These are phyloP conservation scores for Formica aserva DNA, from an alignment of 2,888 invertebrate genomes.

Conservation along the genomic window DNA sequence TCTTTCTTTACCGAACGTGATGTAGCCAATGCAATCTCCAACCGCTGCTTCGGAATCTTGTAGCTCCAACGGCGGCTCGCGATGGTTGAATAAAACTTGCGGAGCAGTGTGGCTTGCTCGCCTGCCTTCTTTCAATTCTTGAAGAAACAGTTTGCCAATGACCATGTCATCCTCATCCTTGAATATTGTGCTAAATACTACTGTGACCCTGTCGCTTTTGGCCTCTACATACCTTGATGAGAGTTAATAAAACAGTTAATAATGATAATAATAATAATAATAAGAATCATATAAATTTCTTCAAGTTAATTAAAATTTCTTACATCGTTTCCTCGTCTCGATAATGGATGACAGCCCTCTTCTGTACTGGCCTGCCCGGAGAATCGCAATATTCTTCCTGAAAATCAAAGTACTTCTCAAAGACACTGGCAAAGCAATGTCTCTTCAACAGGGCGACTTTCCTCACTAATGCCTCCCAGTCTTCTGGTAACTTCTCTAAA, in stretches of 20 bases:
- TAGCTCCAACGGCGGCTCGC: conserved; percentile 98
- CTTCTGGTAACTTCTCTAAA: conserved; percentile 95
- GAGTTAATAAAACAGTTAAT: conserved; percentile 43
- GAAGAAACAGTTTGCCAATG: conserved; percentile 99
- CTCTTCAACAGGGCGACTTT: conserved; percentile 97
- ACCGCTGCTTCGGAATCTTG: conserved; percentile 96
- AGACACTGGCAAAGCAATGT: conserved; percentile 99
- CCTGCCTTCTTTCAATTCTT: conserved; percentile 99
- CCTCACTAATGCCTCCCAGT: conserved; percentile 96
- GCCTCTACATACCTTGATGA: conserved; percentile 97
- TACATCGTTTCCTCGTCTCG: conserved; percentile 99
- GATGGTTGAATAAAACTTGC: conserved; percentile 96
- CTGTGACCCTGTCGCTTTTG: conserved; percentile 98
- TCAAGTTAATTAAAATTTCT: conserved; percentile 82
- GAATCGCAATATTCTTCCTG: conserved; percentile 99
- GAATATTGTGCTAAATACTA: conserved; percentile 99
- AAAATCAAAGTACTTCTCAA: conserved; percentile 99
- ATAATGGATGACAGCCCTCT: conserved; percentile 99
- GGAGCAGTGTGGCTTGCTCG: conserved; percentile 98
- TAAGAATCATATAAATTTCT: neutral
- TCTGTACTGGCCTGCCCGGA: conserved; percentile 94
- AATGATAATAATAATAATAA: neutral
- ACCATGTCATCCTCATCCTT: conserved; percentile 99
- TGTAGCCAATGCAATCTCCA: conserved; percentile 99
- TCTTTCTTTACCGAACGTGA: conserved; percentile 95